These are phyloP conservation scores for Argentina silus DNA, from an alignment of 2,797 vertebrate genomes.

Conservation along the genomic window DNA sequence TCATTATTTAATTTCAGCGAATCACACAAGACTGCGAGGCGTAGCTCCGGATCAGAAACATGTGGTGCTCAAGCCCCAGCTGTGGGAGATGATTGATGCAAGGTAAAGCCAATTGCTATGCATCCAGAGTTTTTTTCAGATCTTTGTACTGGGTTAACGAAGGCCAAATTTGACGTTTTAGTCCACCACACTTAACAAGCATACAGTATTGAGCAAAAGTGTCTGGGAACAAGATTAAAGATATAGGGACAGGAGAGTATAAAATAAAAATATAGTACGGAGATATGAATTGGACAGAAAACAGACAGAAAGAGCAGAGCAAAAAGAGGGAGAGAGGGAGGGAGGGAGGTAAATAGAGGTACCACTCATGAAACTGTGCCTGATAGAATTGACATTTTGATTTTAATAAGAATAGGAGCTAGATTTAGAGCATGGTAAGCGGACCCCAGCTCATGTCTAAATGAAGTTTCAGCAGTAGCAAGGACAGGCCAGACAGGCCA, in stretches of 20 bases:
- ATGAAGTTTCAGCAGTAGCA: constrained; percentile 31
- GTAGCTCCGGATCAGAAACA: no score
- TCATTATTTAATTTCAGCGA: no score
- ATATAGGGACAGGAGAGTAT: constrained; percentile 26
- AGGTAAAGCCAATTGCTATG: no score
- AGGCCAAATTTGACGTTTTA: no score
- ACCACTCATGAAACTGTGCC: constrained; percentile 14
- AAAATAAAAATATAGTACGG: constrained; percentile 8
- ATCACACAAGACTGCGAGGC: no score
- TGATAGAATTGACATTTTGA: constrained; percentile 46
- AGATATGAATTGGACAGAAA: not conserved
- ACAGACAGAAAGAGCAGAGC: not conserved
- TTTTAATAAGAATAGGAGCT: constrained; percentile 29
- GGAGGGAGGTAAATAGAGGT: not conserved
- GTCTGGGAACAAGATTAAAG: no score
- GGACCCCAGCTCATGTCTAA: constrained; percentile 24
- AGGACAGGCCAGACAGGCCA: constrained; percentile 33
- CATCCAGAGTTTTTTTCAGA: no score
- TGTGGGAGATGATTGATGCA: no score
- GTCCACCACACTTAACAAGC: no score
- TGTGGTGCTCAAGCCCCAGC: no score
- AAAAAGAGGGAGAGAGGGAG: constrained; percentile 28
- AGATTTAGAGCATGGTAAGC: constrained; percentile 30
- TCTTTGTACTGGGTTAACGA: no score
- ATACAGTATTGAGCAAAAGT: no score